These are phyloP conservation scores for Sminthurinus signatus DNA, from an alignment of 1,140 invertebrate genomes.

Conservation along the genomic window DNA sequence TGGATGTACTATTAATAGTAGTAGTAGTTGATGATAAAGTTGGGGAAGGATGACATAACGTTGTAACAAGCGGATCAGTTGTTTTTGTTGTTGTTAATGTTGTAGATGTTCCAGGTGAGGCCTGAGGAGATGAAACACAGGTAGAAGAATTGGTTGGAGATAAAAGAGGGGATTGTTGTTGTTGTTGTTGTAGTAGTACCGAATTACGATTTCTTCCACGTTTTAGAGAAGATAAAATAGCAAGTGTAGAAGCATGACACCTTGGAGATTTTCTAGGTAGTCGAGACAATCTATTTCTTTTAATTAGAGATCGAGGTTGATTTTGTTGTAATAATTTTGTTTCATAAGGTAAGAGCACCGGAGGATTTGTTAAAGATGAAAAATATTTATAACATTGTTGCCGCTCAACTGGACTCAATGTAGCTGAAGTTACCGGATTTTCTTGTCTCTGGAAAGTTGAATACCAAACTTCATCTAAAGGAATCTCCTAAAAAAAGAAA, in stretches of 20 bases:
- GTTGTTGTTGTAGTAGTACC: too few species aligned
- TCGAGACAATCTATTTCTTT: slow-evolving; percentile 46
- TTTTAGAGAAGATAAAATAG: slow-evolving; percentile 57
- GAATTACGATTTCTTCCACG: neutral
- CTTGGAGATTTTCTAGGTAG: slow-evolving; percentile 73
- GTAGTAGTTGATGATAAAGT: neutral
- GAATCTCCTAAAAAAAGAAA: slow-evolving; percentile 46
- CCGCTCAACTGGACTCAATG: neutral
- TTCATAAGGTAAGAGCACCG: slow-evolving; percentile 69
- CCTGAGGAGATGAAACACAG: too few species aligned
- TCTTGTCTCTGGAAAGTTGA: slow-evolving; percentile 68
- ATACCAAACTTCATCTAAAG: slow-evolving; percentile 66
- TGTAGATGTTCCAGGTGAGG: too few species aligned
- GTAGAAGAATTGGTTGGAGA: too few species aligned
- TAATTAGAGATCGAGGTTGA: slow-evolving; percentile 37
- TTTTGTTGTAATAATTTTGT: slow-evolving; percentile 45
- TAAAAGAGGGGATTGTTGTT: too few species aligned
- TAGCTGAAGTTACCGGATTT: neutral
- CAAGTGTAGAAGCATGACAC: slow-evolving; percentile 74
- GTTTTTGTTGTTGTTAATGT: neutral
- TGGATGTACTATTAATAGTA: too few species aligned
- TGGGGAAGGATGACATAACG: neutral
- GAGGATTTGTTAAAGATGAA: slow-evolving; percentile 44
- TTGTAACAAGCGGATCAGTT: neutral
- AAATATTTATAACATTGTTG: slow-evolving; percentile 52